phyloP scores from a whole-genome alignment of 2,113 vertebrate genomes.

The Pedionomus torquatus region DNA sequence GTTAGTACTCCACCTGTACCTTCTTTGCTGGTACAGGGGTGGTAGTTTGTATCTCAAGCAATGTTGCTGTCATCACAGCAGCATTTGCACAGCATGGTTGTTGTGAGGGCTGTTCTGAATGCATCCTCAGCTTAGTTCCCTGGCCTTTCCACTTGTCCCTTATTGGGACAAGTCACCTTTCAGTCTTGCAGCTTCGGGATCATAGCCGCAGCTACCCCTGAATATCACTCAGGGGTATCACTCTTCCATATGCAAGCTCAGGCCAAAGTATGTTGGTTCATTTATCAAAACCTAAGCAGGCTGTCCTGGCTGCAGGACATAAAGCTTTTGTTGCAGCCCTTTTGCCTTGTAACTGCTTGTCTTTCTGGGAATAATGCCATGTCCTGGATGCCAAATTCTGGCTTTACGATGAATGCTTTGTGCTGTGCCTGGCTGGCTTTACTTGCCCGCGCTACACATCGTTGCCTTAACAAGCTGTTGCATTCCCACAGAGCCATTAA shows the following conservation, averaged over 20 bases:
- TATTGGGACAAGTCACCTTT: background rate
- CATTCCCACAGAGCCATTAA: background rate
- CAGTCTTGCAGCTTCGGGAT: background rate
- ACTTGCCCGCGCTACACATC: background rate
- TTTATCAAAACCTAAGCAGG: background rate
- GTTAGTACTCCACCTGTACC: background rate
- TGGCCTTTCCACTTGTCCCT: background rate
- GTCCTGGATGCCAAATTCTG: background rate
- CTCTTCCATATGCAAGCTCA: background rate
- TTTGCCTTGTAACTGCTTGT: background rate
- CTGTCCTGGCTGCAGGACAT: background rate
- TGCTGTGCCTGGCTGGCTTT: background rate
- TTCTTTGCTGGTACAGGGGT: background rate
- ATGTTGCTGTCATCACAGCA: background rate
- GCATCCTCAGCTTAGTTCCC: background rate
- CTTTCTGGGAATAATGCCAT: background rate
- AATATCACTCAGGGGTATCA: too few relatives aligned
- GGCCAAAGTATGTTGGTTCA: accelerated
- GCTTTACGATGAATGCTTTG: accelerated
- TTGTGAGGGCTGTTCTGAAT: background rate
- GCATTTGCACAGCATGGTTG: background rate
- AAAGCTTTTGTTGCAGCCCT: background rate
- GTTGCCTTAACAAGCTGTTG: background rate
- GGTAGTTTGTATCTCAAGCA: background rate
- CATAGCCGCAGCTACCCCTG: background rate